Evolutionary conservation across 2,113 vertebrate species (phyloP), one percentile per base, ranked within the genome.

Genomic region (Megalops atlanticus): DNA sequence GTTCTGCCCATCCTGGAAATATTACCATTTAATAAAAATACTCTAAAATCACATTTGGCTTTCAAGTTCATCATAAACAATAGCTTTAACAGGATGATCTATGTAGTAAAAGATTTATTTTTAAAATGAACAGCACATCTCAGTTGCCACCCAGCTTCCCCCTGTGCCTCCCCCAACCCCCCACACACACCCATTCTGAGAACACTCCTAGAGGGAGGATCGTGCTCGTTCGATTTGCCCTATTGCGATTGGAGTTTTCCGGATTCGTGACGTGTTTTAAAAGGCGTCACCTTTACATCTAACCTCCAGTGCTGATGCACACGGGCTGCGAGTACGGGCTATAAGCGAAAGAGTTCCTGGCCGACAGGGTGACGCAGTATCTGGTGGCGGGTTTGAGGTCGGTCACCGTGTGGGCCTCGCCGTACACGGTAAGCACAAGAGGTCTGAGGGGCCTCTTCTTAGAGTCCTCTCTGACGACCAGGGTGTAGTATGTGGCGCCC

Each of bases 341-440:
- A 73, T 88, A 82, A 27, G 33, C 77, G 24, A 15, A 24, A 78
- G 40, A 11, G 76, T 83, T 85, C 71, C 85, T 92, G 75, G 90
- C 92, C 24, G 89, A 86, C 16, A 94, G 27, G 14, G 58, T 81
- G 80, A 92, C n/a, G 8, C 89, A 92, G 88, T 93, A 92, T 81
- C 38, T 84, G 31, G 89, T 93, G 45, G 38, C 7, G 27, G 90
- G 84, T 43, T 89, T 82, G 21, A 93, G 91, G 24, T 87, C 81
- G 14, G 81, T 85, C 81, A 91, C 83, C 10, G 27, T 77, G 72
- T 85, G 64, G 74, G 38, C 82, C 78, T 88, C 47, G 0, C 52
- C 81, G 40, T 87, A 76, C 78, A 90, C 40, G 2, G 31, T 83
- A 79, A 78, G 77, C 75, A 85, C 78, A 81, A 70, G 40, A 16